phyloP scores from a whole-genome alignment of 2,888 invertebrate genomes.

The Conistra vaccinii region DNA sequence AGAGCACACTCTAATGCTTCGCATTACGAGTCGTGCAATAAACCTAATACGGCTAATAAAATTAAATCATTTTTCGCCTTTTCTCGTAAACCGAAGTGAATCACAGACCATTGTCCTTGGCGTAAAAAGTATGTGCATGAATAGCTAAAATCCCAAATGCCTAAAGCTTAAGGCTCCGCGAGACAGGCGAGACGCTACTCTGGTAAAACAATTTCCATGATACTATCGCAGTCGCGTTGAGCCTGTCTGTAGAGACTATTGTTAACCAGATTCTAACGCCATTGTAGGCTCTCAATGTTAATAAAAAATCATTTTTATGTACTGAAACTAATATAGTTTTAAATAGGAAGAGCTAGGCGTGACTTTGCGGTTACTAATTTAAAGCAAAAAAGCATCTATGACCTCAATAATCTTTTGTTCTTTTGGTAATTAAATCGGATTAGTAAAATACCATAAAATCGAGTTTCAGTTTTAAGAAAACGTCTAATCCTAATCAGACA shows the following conservation, averaged over 20 bases:
- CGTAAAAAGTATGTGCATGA: conserved; percentile 22
- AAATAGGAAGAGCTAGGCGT: neutral
- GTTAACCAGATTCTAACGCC: neutral
- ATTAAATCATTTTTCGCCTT: neutral
- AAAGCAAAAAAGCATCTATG: neutral
- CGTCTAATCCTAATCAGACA: neutral
- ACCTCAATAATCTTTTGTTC: neutral
- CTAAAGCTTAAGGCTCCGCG: too few species aligned
- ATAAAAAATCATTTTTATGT: conserved; percentile 13
- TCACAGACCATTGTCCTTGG: conserved; percentile 18
- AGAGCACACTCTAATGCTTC: too few species aligned
- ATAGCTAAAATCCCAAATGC: neutral
- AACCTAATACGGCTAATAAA: neutral
- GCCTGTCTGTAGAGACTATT: neutral
- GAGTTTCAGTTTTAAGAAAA: neutral
- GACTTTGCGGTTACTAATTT: neutral
- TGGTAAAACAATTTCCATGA: too few species aligned
- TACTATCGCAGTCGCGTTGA: too few species aligned
- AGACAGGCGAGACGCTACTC: too few species aligned
- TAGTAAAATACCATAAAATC: too few species aligned
- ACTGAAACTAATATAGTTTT: conserved; percentile 26
- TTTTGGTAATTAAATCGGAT: neutral
- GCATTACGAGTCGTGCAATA: too few species aligned
- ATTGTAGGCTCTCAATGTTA: conserved; percentile 1
- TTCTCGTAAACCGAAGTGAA: conserved; percentile 5